Evolutionary conservation across 2,797 vertebrate genomes (phyloP), one percentile per base, ranked within the genome.

Genomic region (Coilia nasus): DNA sequence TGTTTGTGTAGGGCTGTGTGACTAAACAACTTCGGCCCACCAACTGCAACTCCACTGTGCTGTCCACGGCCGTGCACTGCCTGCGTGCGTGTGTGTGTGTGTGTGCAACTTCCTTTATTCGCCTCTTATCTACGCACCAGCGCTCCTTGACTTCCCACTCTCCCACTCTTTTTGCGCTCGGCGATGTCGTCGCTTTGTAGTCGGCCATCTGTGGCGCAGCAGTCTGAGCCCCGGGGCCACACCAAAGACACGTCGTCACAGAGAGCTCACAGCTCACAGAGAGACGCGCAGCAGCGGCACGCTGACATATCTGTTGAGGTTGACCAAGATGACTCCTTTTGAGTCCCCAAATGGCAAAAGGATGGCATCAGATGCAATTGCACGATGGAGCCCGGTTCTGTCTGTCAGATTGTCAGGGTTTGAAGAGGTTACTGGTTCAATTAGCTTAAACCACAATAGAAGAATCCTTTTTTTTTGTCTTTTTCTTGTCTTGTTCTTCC

Each of bases 301-400:
- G 6, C 71, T 78, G 35, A 44, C 71, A 44, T 78, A 78, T 78
- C 71, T 78, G 71, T 78, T 44, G 71, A 44, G 71, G 71, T 78
- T 78, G 31, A 44, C 71, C 71, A 78, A 78, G 71, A 78, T 44
- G 71, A 78, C 35, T 41, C 35, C 71, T 44, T 10, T 10, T 44
- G 35, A 41, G 71, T 17, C 71, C 31, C 19, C 41, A 19, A 44
- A 78, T 78, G 71, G 35, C 5, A 78, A 78, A 44, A 19, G 71
- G 31, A 78, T 31, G 71, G 50, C 50, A 54, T 14, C 71, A 21
- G 31, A 41, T 17, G 31, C 21, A 17, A 15, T 78, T 21, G 35
- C 19, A 19, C 14, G 71, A 0, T 19, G 17, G 35, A 44, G 35
- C 1, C 41, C 19, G 19, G 7, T 78, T 78, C 19, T 41, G 17